Base-by-base conservation (phyloP, 2,888 invertebrate species). In the Ophioninae sp. region DNA sequence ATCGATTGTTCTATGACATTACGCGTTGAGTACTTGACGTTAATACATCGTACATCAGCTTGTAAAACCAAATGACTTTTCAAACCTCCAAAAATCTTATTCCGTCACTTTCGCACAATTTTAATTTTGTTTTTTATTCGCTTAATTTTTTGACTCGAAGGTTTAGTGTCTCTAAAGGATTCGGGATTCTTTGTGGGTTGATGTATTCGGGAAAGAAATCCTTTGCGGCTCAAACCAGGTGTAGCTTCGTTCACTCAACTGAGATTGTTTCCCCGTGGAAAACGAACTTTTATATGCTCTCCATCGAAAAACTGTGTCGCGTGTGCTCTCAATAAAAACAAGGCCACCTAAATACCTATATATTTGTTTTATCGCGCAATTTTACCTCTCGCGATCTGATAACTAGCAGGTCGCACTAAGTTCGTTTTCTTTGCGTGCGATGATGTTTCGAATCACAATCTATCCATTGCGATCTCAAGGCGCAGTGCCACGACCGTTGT, bases 251-350 rank as follows among this genome's bases (percentile, higher is more conserved):
- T 41, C 30, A 71, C 64, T 20, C 75, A 65, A 84, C 81, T 81
- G 81, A 78, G 75, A 67, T 81, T 81, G 84, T 84, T 84, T 79
- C 74, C 78, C 71, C 74, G 37, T 63, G 44, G 63, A 39, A 72
- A 84, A 61, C 64, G 67, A 67, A 81, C 78, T 75, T 78, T 81
- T 81, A 74, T 84, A 75, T 59, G 56, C 39, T n/a, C 56, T 76
- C 67, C 51, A n/a, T 58, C 22, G 13, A 44, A 41, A 75, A 69
- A 75, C 65, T 41, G 44, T 81, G 44, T 61, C 37, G 75, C 81
- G 81, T 77, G 83, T 78, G 82, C 61, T 81, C 75, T 72, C 84
- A 79, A 81, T 81, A 84, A 44, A 79, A 58, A 75, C 81, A 81
- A 84, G 84, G 84, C 81, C 81, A 83, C 76, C 75, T 59, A 58